Percentiles rank a stretch among this genome's conserved stretches.
phyloP scores from a whole-genome alignment of 2,113 vertebrate species.

The Salvelinus sp. region DNA sequence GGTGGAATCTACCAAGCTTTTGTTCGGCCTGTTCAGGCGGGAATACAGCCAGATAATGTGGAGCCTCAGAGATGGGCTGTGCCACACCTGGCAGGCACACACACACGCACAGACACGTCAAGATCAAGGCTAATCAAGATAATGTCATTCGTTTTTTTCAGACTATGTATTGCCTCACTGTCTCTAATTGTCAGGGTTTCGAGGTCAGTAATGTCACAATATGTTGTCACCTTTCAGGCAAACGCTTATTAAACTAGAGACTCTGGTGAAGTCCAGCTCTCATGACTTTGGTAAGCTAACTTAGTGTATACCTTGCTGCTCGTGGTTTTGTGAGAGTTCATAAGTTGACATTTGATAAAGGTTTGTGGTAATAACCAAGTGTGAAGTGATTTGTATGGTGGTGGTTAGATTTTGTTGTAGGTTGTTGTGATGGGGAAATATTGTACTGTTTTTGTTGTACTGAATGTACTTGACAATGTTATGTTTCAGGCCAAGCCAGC shows the following conservation, averaged over 20 bases:
- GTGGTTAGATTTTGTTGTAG: no score
- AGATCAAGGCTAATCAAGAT: no score
- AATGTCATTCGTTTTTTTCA: neutral
- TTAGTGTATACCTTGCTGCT: slow-evolving; percentile 22
- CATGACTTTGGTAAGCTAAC: slow-evolving; percentile 89
- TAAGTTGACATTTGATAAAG: no score
- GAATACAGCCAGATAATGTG: slow-evolving; percentile 9
- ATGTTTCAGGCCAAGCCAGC: slow-evolving; percentile 81
- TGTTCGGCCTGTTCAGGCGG: slow-evolving; percentile 93
- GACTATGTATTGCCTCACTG: neutral
- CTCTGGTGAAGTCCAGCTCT: slow-evolving; percentile 76
- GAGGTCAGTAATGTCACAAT: neutral
- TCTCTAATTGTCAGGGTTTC: neutral
- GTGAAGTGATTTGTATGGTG: no score
- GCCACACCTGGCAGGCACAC: no score
- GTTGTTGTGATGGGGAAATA: neutral
- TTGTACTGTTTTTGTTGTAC: neutral
- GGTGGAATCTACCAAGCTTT: slow-evolving; percentile 84
- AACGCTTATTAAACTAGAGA: slow-evolving; percentile 83
- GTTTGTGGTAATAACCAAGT: no score
- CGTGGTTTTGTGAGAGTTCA: neutral
- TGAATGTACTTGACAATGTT: slow-evolving; percentile 9
- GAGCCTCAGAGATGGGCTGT: no score
- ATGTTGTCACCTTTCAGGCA: slow-evolving; percentile 78
- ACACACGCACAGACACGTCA: no score